Base-by-base conservation (phyloP, 1,140 invertebrate genomes). In the Drosophila erecta region DNA sequence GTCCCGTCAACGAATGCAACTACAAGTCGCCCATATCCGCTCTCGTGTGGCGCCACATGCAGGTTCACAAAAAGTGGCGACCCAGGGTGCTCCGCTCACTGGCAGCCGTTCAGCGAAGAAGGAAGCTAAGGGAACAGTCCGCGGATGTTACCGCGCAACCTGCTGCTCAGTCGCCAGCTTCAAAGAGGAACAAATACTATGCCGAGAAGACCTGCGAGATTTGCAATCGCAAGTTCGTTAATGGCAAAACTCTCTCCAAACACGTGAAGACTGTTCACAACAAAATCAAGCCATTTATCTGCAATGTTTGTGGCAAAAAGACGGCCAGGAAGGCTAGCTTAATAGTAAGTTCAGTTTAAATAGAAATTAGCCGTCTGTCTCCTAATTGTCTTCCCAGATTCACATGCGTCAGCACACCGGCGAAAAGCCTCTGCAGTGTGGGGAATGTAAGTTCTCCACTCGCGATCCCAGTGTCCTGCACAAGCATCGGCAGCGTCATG, bases 251-350 rank as follows among this genome's bases (percentile, higher is more conserved):
- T 77, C 90, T 97, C 6, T 95, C 95, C 50, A 95, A 95, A 89
- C 96, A 97, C 66, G 94, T 96, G 11, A 95, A 96, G 89, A 94
- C 95, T 2, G 96, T 97, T 2, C 96, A 97, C 84, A 95, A 95
- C 27, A 96, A 96, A 83, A 92, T 96, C 15, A 96, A 96, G 73
- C 96, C 95, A 0, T 96, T 95, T 75, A 94, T 95, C 35, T 97
- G 96, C 79, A 94, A 94, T 62, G 95, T 96, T 56, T 97, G 96
- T 90, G 95, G 95, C 8, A 95, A 96, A 79, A 95, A 95, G 53
- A 95, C 95, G 44, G 94, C 95, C 1, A 92, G 95, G 30, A 95
- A 96, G 83, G 94, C 95, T 3, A 95, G 95, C 93, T 80, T 96
- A 12, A 93, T 95, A 74, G 94, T 94, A 92, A 95, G 81, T 95